These are phyloP conservation scores for Myocastor coypus DNA, from an alignment of 2,113 vertebrate genomes.

Conservation along the genomic window DNA sequence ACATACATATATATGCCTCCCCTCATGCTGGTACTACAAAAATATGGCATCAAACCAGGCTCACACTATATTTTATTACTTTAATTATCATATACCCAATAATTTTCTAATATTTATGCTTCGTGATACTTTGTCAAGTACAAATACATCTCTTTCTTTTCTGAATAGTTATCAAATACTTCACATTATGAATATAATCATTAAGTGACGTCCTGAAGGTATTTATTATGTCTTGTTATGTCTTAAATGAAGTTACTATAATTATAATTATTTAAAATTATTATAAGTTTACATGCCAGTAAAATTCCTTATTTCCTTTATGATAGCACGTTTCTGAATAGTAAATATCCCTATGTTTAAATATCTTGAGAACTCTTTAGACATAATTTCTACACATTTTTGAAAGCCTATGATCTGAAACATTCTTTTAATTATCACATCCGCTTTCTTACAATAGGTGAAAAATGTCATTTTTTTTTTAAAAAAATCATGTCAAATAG, in stretches of 20 bases:
- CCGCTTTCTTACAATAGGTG: slow-evolving; percentile 41
- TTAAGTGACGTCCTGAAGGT: neutral
- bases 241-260: slow-evolving; percentile 46
- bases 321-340: slow-evolving; percentile 22
- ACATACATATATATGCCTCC: neutral
- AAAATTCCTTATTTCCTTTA: neutral
- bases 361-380: slow-evolving; percentile 31
- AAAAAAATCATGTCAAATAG: slow-evolving; percentile 36
- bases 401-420: slow-evolving; percentile 51
- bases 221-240: neutral
- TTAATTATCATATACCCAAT: neutral
- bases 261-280: slow-evolving; percentile 36
- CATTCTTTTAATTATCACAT: slow-evolving; percentile 64
- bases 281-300: neutral
- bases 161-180: too few species aligned
- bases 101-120: neutral
- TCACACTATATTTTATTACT: neutral
- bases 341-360: slow-evolving; percentile 28
- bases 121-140: neutral
- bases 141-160: neutral
- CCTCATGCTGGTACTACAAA: neutral
- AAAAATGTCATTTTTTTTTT: slow-evolving; percentile 57
- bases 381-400: slow-evolving; percentile 46
- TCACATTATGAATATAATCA: neutral
- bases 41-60: too few species aligned